A percentile compares a stretch with the other conserved stretches of the same genome.
Evolutionary conservation across 2,797 vertebrate species (phyloP).

Genomic region (Stomatorhinus walkeri): DNA sequence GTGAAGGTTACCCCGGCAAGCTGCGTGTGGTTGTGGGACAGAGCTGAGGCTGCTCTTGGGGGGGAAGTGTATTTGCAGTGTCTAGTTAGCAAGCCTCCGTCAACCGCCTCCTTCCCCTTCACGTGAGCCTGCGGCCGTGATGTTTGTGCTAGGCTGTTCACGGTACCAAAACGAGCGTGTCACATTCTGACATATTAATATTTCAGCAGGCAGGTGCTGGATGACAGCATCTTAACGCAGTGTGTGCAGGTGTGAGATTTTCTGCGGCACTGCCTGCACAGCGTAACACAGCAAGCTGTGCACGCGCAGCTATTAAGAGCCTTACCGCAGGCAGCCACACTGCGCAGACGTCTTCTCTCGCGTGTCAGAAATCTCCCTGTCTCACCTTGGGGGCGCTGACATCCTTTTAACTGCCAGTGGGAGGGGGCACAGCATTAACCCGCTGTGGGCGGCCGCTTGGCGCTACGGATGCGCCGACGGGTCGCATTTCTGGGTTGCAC

Average conservation of each 20-base stretch:
- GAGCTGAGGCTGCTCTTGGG: background rate
- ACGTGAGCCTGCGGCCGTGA: background rate
- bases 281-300: background rate
- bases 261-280: background rate
- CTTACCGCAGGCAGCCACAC: background rate
- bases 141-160: background rate
- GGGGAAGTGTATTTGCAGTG: background rate
- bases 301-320: background rate
- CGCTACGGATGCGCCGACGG: background rate
- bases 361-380: background rate
- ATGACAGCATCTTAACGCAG: background rate
- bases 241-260: background rate
- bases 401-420: background rate
- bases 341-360: background rate
- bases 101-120: background rate
- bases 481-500: background rate
- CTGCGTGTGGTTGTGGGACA: background rate
- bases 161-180: background rate
- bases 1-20: background rate
- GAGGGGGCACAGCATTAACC: background rate
- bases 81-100: background rate
- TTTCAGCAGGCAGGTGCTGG: background rate
- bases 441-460: background rate
- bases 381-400: background rate
- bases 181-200: background rate